Conservation (phyloP, 2,888 invertebrate species). For the Melinopterus prodromus region DNA sequence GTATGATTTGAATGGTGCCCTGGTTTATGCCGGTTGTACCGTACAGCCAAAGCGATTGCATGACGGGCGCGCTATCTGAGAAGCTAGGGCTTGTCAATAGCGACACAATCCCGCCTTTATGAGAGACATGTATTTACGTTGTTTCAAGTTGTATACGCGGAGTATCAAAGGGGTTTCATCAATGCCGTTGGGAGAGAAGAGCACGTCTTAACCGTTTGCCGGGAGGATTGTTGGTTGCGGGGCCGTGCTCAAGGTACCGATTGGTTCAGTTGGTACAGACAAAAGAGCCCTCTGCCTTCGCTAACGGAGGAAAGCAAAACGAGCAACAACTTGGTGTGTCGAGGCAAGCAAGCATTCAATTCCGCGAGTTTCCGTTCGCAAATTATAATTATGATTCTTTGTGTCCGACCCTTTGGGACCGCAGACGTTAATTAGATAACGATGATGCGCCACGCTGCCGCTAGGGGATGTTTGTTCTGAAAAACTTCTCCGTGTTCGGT, state of each 20-base stretch:
- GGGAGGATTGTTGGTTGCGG: slow-evolving; percentile 45
- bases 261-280: slow-evolving; percentile 53
- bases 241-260: slow-evolving; percentile 45
- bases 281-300: slow-evolving; percentile 43
- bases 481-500: slow-evolving; percentile 34
- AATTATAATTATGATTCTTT: slow-evolving; percentile 52
- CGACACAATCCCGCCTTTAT: neutral
- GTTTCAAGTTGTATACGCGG: slow-evolving; percentile 11
- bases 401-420: slow-evolving; percentile 45
- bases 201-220: neutral
- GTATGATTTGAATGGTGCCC: slow-evolving; percentile 5
- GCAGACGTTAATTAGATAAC: slow-evolving; percentile 47
- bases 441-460: slow-evolving; percentile 39
- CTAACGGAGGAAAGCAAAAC: slow-evolving; percentile 46
- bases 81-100: slow-evolving; percentile 20
- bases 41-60: slow-evolving; percentile 10
- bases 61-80: neutral
- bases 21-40: slow-evolving; percentile 7
- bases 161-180: slow-evolving; percentile 17
- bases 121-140: slow-evolving; percentile 17
- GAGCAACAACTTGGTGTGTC: slow-evolving; percentile 39
- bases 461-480: slow-evolving; percentile 29
- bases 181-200: neutral
- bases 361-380: slow-evolving; percentile 38
- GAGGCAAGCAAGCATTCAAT: slow-evolving; percentile 43